Evolutionary conservation across 2,888 invertebrate species (phyloP), one percentile per base, ranked within the genome.

Genomic region (Coleophora deauratella): DNA sequence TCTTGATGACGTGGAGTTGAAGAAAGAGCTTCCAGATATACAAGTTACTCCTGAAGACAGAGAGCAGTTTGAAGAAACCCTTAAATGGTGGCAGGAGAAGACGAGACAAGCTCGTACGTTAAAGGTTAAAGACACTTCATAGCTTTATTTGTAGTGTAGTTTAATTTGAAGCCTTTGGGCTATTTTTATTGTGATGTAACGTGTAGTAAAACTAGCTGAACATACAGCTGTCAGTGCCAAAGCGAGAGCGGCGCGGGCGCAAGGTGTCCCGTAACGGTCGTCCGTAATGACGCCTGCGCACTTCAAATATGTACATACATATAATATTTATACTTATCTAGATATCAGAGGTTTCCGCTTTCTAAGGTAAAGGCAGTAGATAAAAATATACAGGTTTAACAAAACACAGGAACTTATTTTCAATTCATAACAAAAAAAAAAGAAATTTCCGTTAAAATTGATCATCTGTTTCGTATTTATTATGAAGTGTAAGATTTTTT

Each of bases 41-140:
- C 81, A 82, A 47, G 80, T 85, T n/a, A 80, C 82, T 21, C 75
- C 82, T 15, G 85, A 85, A 55, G 79, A 84, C 47, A 59, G 82
- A 44, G 78, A 84, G 42, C 85, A 86, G 44, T 84, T 85, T 53
- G 86, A 86, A 45, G 86, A 86, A 51, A 85, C 85, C 1, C 53
- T 86, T 9, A 86, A 84, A 51, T 86, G 86, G 86, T 86, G 86
- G 86, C 84, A 86, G 51, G 81, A 85, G 51, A 85, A 85, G 52
- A 85, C 82, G 2, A 71, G 71, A 51, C 75, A 71, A 59, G 63
- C 67, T 11, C 72, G 72, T 49, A 59, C 68, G 9, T 37, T 69
- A 35, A 75, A 69, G 52, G 57, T 40, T 40, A 62, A 57, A 28
- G 60, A 45, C 35, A 55, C 46, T 36, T 52, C 48, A 40, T 42